Evolutionary conservation across 1,140 invertebrate species (phyloP).

Genomic region (Oncopodura yosiiana): DNA sequence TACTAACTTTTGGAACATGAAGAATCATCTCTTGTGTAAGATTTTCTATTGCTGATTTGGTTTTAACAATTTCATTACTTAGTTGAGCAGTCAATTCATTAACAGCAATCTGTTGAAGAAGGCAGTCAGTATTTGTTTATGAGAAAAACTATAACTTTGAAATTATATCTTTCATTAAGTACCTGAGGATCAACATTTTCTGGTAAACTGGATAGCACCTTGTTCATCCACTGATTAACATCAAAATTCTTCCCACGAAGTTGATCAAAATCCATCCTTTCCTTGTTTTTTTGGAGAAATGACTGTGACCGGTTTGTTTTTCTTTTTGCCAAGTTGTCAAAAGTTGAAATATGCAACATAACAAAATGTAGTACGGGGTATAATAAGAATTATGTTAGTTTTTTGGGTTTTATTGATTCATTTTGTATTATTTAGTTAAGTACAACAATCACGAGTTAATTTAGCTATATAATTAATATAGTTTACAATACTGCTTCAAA

Average conservation of each 20-base stretch:
- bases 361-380: neutral
- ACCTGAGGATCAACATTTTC: neutral
- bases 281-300: neutral
- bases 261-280: neutral
- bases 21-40: slow-evolving; percentile 22
- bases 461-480: no score
- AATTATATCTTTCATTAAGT: neutral
- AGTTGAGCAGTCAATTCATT: neutral
- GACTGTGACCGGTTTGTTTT: neutral
- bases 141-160: neutral
- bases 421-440: no score
- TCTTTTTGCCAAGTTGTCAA: neutral
- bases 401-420: no score
- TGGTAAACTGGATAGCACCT: neutral
- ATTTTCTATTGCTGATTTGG: neutral
- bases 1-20: slow-evolving; percentile 18
- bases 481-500: no score
- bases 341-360: neutral
- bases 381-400: neutral
- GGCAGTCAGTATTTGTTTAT: neutral
- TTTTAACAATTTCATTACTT: neutral
- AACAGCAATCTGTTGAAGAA: neutral
- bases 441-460: no score
- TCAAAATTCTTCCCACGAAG: slow-evolving; percentile 2
- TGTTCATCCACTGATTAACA: slow-evolving; percentile 5